Evolutionary conservation across 2,113 vertebrate genomes (phyloP).

Genomic region (Oophaga pumilio): DNA sequence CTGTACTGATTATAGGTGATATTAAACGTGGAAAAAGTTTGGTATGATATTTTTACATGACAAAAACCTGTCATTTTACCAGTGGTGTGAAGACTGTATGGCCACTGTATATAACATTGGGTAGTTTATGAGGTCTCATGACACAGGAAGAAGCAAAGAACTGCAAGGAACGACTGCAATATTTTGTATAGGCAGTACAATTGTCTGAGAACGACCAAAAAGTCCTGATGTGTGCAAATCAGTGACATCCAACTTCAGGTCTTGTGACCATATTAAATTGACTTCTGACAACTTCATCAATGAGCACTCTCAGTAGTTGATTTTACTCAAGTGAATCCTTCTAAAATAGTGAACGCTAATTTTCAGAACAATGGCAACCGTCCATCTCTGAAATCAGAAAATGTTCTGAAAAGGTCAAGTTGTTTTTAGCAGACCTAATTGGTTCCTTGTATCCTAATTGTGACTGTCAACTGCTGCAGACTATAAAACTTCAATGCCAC

Average conservation of each 20-base stretch:
- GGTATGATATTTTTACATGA: too few relatives aligned
- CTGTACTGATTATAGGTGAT: too few relatives aligned
- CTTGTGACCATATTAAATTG: background rate
- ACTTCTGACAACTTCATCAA: background rate
- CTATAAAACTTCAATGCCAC: constrained; percentile 11
- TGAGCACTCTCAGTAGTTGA: background rate
- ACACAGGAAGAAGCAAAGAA: background rate
- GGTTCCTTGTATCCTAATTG: constrained; percentile 21
- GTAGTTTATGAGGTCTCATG: too few relatives aligned
- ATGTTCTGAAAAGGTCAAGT: constrained; percentile 26
- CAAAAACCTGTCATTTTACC: too few relatives aligned
- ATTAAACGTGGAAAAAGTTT: too few relatives aligned
- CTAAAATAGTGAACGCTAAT: background rate
- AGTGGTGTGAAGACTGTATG: too few relatives aligned
- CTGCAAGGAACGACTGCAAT: background rate
- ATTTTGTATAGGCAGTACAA: background rate
- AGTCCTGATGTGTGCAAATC: too few relatives aligned
- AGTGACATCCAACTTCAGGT: background rate
- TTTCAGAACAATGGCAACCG: constrained; percentile 20
- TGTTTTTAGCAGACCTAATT: constrained; percentile 48
- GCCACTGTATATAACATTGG: too few relatives aligned
- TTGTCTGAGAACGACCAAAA: background rate
- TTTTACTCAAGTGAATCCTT: background rate
- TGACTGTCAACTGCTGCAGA: background rate
- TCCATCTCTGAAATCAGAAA: constrained; percentile 12